Base-by-base conservation (phyloP, 2,113 vertebrate genomes). In the Ceratotherium simum region DNA sequence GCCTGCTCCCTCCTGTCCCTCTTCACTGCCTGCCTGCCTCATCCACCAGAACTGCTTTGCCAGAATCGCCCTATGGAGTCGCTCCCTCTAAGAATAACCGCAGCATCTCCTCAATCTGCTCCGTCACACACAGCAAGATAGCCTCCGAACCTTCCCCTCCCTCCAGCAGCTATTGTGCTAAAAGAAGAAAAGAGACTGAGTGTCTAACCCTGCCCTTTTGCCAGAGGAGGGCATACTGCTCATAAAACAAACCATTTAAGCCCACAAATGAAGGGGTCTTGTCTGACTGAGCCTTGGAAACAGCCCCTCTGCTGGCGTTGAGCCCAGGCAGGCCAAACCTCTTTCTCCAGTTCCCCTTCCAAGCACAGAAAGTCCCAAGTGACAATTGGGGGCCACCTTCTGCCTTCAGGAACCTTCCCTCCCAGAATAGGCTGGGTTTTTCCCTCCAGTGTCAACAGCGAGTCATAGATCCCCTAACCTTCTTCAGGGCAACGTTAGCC, bases 321-420 rank as follows among this genome's bases (percentile, higher is more conserved):
- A 91, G 91, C 96, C 95, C 76, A 87, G 46, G 73, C 70, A 93
- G 54, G 83, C 95, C 96, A 82, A 85, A 58, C 79, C 60, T 96
- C 93, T 97, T 96, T 97, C 90, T 98, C 94, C 76, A 96, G 94
- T 96, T 98, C 96, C 97, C 65, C 87, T 97, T 96, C 96, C 92
- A 96, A 92, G 56, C 72, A 82, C 95, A 98, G 92, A 97, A 97
- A 97, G 96, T 97, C 96, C 97, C 94, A 84, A 96, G 70, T 85
- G 95, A 95, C 94, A 93, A 95, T 6, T 33, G 58, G 54, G 72
- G 70, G 94, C 82, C 82, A 96, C 92, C 92, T 97, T 97, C 76
- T 96, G 96, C 91, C 96, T 93, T 65, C 21, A 82, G 87, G 90
- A 97, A 96, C 62, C 87, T 96, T 91, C 92, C 62, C 54, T 97